These are phyloP conservation scores for Bradypodion pumilum DNA, from an alignment of 2,797 vertebrate species.

Conservation along the genomic window DNA sequence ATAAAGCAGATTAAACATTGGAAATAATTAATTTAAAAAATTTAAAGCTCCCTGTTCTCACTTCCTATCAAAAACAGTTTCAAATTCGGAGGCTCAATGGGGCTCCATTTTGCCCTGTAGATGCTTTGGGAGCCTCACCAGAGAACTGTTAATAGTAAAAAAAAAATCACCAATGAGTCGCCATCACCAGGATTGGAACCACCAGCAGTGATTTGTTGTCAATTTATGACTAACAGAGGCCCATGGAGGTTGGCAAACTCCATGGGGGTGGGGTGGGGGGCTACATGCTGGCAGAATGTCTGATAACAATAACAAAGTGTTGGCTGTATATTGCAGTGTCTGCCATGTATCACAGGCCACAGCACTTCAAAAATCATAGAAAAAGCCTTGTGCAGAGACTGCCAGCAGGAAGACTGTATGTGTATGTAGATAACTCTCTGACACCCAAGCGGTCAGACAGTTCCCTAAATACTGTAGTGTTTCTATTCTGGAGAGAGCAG, in stretches of 20 bases:
- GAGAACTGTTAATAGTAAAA: no score
- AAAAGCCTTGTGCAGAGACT: background rate
- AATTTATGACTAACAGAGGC: background rate
- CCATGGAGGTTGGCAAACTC: background rate
- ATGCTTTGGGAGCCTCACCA: no score
- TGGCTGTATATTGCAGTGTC: background rate
- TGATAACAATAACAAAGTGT: conserved; percentile 25
- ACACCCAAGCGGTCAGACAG: conserved; percentile 14
- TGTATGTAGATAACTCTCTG: conserved; percentile 13
- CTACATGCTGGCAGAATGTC: background rate
- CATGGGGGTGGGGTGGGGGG: background rate
- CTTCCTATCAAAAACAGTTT: no score
- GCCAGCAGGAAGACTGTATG: conserved; percentile 2
- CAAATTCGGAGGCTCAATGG: no score
- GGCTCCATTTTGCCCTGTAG: no score
- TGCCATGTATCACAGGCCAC: background rate
- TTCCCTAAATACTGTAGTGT: conserved; percentile 35
- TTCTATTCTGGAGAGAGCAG: conserved; percentile 27
- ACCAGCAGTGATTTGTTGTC: no score
- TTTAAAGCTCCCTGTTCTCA: no score
- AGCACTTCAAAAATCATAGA: background rate
- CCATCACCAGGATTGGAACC: no score
- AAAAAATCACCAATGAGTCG: no score
- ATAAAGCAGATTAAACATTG: no score
- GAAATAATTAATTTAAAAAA: no score